Conservation (phyloP, 2,113 vertebrate species). For the Zingel zingel region DNA sequence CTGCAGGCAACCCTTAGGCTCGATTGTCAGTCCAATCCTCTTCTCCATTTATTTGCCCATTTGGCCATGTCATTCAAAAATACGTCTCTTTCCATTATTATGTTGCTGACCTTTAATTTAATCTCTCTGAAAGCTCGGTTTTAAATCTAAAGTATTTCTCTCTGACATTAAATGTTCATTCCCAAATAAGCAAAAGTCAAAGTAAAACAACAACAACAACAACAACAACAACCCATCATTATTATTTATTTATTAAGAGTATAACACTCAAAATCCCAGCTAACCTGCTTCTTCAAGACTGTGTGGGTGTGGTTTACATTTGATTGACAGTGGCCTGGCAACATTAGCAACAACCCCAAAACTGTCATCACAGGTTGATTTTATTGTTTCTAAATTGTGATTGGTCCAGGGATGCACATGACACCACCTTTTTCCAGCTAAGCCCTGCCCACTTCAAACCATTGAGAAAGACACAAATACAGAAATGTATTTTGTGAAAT, state of each 20-base stretch:
- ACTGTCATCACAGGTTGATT: background rate
- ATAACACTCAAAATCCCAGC: background rate
- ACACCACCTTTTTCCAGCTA: background rate
- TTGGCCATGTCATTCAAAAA: background rate
- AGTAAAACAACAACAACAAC: background rate
- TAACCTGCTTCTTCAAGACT: background rate
- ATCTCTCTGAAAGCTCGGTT: background rate
- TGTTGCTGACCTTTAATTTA: background rate
- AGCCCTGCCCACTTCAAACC: too few species aligned
- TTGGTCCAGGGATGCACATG: background rate
- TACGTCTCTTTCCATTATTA: background rate
- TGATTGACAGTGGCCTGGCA: background rate
- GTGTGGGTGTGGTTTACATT: background rate
- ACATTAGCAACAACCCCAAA: background rate
- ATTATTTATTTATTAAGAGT: background rate
- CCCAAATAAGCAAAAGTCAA: background rate
- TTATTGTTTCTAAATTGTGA: background rate
- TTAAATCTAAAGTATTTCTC: background rate
- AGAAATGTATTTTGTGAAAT: background rate
- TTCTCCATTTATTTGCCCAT: background rate
- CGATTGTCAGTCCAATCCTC: background rate
- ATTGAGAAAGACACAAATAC: background rate
- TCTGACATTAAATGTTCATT: background rate
- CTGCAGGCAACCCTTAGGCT: constrained; percentile 23
- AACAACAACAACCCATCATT: background rate